Evolutionary conservation across 2,113 vertebrate species (phyloP).

Genomic region (Malurus elegans): DNA sequence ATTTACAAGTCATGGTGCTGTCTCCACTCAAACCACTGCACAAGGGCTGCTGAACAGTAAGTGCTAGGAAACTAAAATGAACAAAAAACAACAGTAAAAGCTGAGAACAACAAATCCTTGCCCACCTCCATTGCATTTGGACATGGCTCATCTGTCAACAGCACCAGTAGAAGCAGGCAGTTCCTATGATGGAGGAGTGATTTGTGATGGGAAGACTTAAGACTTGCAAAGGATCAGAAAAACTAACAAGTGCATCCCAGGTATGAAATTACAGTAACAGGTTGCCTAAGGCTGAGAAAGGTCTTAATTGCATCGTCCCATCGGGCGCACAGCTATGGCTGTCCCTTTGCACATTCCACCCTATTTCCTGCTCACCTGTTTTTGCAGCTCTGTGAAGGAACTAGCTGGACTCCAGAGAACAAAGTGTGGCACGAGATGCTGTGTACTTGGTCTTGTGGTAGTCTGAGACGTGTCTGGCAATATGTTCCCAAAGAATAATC

Average conservation of each 20-base stretch:
- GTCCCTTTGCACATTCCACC: neutral
- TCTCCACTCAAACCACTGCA: neutral
- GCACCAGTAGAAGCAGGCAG: conserved; percentile 15
- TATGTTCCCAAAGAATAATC: neutral
- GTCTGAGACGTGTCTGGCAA: neutral
- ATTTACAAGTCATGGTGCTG: neutral
- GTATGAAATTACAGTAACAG: conserved; percentile 23
- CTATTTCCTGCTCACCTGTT: neutral
- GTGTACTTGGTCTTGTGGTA: rapidly evolving
- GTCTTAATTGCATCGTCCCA: neutral
- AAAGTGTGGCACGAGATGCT: rapidly evolving
- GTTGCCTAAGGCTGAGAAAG: conserved; percentile 38
- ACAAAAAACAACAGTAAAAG: neutral
- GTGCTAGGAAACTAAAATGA: neutral
- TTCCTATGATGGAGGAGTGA: neutral
- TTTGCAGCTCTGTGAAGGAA: neutral
- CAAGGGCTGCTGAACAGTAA: neutral
- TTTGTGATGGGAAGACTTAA: conserved; percentile 29
- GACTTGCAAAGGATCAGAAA: conserved; percentile 29
- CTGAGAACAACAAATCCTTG: neutral
- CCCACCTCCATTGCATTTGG: neutral
- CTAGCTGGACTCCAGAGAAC: neutral
- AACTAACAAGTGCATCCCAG: neutral
- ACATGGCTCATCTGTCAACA: neutral
- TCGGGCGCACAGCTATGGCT: neutral